Conservation (phyloP, 2,797 vertebrate species). For the Lycodopsis pacificus region DNA sequence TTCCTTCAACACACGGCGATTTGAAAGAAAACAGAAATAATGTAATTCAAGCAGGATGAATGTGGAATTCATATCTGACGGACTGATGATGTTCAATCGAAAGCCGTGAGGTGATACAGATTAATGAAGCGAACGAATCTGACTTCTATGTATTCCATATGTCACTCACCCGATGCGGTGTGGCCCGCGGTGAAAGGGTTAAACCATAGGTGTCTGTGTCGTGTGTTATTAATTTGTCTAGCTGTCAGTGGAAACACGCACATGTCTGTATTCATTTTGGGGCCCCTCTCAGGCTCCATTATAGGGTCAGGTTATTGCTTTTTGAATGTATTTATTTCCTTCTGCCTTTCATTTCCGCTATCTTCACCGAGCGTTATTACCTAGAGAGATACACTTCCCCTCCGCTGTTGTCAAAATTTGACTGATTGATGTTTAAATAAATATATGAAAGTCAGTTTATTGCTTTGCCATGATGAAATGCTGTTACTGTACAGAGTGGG, state of each 20-base stretch:
- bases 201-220: constrained; percentile 58
- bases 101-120: neutral
- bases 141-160: constrained; percentile 2
- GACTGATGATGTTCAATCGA: neutral
- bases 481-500: constrained; percentile 22
- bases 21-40: neutral
- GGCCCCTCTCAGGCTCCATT: constrained; percentile 85
- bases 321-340: constrained; percentile 86
- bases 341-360: constrained; percentile 80
- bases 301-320: constrained; percentile 85
- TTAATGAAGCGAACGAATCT: neutral
- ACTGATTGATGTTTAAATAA: constrained; percentile 83
- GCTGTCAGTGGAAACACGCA: constrained; percentile 83
- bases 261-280: constrained; percentile 85
- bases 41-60: neutral
- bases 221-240: constrained; percentile 87
- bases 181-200: constrained; percentile 35
- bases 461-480: constrained; percentile 66
- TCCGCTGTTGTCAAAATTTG: constrained; percentile 73
- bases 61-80: neutral
- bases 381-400: constrained; percentile 70
- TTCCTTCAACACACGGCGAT: neutral
- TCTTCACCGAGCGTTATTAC: constrained; percentile 80
- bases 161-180: neutral
- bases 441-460: constrained; percentile 80